Base-by-base conservation (phyloP, 2,113 vertebrate genomes). In the Caretta caretta region DNA sequence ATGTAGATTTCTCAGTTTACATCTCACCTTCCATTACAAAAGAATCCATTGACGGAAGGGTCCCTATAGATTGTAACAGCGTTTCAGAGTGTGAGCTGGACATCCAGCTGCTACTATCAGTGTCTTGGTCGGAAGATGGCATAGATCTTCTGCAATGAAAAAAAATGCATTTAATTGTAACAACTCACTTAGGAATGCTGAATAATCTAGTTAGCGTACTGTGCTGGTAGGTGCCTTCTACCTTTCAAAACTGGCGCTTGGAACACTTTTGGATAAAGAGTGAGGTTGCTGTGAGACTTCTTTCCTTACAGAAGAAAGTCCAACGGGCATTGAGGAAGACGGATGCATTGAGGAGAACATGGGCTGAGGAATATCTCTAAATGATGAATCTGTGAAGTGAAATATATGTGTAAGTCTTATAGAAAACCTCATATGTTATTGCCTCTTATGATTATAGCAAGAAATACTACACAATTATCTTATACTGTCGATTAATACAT, bases 1-100 rank as follows among this genome's bases (percentile, higher is more conserved):
- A 82, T 29, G 3, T 3, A 72, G 9, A 79, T 42, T 84, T 92
- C 72, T 81, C 31, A 1, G 38, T 8, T 35, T 82, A 62, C n/a
- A 94, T 84, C 97, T 98, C 94, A 99, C 99, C 99, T 98, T 99
- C 99, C 93, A 98, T 96, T 17, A 99, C 79, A 75, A 98, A 99
- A 4, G 98, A 97, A 93, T 99, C 99, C 0, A 98, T 93, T 89
- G 99, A 99, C 76, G 99, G 98, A 93, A 99, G 98, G 7, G 98
- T 98, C 49, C 98, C 98, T 57, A 98, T 93, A 3, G 98, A 98
- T 84, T 98, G 98, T 42, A 98, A 94, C 80, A 98, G 95, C 65
- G 99, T 99, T 57, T 99, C 99, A 9, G 99, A 98, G 24, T 98
- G 99, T 86, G 98, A 98, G 79, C 97, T 98, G 72, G 84, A 97